Base-by-base conservation (phyloP, 1,140 invertebrate genomes). In the Cecropterus lyciades region DNA sequence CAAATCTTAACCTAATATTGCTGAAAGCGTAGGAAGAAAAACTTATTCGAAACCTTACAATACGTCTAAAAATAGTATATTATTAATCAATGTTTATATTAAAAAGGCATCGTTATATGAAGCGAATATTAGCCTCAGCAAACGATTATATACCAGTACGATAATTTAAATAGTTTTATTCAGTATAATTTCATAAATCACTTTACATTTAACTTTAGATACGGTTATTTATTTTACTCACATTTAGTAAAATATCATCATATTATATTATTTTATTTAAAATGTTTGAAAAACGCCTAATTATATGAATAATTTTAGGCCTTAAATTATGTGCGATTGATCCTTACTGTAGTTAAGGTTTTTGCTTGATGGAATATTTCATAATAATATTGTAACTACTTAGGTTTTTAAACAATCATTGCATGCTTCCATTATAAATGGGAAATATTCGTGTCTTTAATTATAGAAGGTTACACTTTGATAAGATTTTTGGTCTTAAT, bases 1-100 rank as follows among this genome's bases (percentile, higher is more conserved):
- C 74, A 60, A 75, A 79, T 73, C 69, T 81, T 83, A 85, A 0
- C 24, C 76, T 83, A 85, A 73, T 87, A 89, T 89, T 84, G 80
- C 81, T 88, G 82, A 65, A 82, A 74, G 73, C 56, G 43, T 60
- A 60, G 56, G 56, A 60, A 60, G 45, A 60, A 60, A 60, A 55
- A n/a, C 45, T 60, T 60, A 60, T 15, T 15, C 43, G 24, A 60
- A 37, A 48, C 13, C 45, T 60, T 60, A 48, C 13, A 43, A 15
- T 69, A 66, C 57, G 40, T 66, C 17, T 66, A 57, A 66, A 66
- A 66, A 66, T 66, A 66, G 48, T 37, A 40, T 11, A 20, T 15
- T 45, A 64, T 27, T 30, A 33, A 33, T 9, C 30, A 33, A 9
- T 33, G 30, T 33, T 33, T 8, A 33, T n/a, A n/a, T n/a, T 33